phyloP scores from a whole-genome alignment of 1,140 invertebrate species.

The Conus betulinus region DNA sequence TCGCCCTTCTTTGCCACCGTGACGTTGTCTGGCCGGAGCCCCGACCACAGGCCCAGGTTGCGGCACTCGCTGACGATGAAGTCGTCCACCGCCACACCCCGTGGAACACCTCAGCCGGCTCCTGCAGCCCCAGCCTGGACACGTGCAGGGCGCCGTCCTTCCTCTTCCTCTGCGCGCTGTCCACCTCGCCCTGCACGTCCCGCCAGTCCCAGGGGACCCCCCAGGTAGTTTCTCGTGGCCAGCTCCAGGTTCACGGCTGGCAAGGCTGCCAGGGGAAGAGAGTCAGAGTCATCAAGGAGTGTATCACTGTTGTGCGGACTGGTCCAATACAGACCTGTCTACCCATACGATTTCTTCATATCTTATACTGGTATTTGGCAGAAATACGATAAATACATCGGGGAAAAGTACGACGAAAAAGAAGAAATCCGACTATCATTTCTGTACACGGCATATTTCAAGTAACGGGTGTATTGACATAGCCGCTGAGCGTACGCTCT shows the following conservation, averaged over 20 bases:
- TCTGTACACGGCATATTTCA: too few species aligned
- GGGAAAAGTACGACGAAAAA: too few species aligned
- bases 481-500: too few species aligned
- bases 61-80: slow-evolving; percentile 68
- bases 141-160: slow-evolving; percentile 58
- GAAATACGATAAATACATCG: too few species aligned
- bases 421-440: too few species aligned
- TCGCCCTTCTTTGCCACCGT: slow-evolving; percentile 50
- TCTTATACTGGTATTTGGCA: too few species aligned
- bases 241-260: slow-evolving; percentile 70
- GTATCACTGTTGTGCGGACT: too few species aligned
- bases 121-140: slow-evolving; percentile 55
- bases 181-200: slow-evolving; percentile 54
- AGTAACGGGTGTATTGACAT: too few species aligned
- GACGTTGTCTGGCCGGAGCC: slow-evolving; percentile 60
- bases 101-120: slow-evolving; percentile 61
- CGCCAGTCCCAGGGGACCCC: slow-evolving; percentile 65
- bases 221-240: slow-evolving; percentile 71
- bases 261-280: slow-evolving; percentile 60
- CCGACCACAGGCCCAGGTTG: slow-evolving; percentile 66
- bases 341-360: too few species aligned
- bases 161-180: slow-evolving; percentile 56
- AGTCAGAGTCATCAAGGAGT: background rate
- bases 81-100: slow-evolving; percentile 67
- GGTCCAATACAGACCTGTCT: too few species aligned